These are phyloP conservation scores for Dissostichus mawsoni DNA, from an alignment of 2,113 vertebrate genomes.

Conservation along the genomic window DNA sequence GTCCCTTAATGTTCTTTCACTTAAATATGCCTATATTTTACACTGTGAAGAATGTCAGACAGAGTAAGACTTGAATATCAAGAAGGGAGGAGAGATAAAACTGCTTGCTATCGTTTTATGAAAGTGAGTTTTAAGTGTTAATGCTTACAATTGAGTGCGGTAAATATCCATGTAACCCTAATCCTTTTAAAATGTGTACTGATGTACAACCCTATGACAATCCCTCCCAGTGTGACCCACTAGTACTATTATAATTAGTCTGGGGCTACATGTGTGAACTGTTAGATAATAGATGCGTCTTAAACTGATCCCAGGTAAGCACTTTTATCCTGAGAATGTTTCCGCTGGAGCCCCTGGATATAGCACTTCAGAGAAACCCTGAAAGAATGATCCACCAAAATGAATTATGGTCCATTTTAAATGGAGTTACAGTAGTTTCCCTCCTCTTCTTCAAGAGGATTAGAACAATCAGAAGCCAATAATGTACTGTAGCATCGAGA, in stretches of 20 bases:
- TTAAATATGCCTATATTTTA: slow-evolving; percentile 52
- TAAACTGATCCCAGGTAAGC: slow-evolving; percentile 30
- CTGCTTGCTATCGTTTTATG: neutral
- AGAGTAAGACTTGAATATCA: slow-evolving; percentile 45
- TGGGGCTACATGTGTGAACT: slow-evolving; percentile 13
- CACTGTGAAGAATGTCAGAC: slow-evolving; percentile 60
- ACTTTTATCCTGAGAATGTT: slow-evolving; percentile 29
- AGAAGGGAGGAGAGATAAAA: neutral
- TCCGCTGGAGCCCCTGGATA: slow-evolving; percentile 5
- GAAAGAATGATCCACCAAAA: neutral
- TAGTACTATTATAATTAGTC: slow-evolving; percentile 38
- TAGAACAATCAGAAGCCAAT: slow-evolving; percentile 17
- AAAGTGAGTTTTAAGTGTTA: slow-evolving; percentile 17
- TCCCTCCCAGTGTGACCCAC: slow-evolving; percentile 27
- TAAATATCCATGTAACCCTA: slow-evolving; percentile 1
- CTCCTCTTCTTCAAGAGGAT: slow-evolving; percentile 21
- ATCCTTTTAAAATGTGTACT: neutral
- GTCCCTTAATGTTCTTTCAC: slow-evolving; percentile 37
- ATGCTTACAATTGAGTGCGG: slow-evolving; percentile 30
- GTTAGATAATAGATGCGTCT: slow-evolving; percentile 9
- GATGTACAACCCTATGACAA: slow-evolving; percentile 38
- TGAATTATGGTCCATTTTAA: neutral
- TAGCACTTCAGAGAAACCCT: slow-evolving; percentile 5
- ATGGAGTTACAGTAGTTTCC: neutral
- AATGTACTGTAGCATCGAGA: slow-evolving; percentile 61